Evolutionary conservation across 2,113 vertebrate genomes (phyloP), one percentile per base, ranked within the genome.

Genomic region (Petrocephalus microphthalmus): DNA sequence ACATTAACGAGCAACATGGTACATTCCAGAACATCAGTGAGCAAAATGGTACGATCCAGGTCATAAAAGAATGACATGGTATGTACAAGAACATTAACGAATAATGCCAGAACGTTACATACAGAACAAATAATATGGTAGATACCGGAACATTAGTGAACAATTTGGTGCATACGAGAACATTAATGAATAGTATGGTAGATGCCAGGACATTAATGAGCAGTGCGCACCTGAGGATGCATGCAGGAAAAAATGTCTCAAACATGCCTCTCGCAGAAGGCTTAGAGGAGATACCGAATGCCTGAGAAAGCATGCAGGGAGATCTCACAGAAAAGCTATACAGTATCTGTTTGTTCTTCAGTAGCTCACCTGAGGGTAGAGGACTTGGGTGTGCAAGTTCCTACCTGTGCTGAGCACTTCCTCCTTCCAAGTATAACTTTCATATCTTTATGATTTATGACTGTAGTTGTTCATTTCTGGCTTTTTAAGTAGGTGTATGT

Each of bases 301-400:
- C 47, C n/a, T 78, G 67, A 54, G 25, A 20, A 45, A 53, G 37
- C 87, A 57, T 0, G 52, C 29, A 85, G 5, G 0, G 84, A 37
- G 29, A 85, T 85, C 51, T 56, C 74, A 45, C 60, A 82, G 47
- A 88, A 47, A n/a, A 88, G n/a, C n/a, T n/a, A n/a, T n/a, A 88
- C 71, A 88, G 56, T 82, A 88, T 33, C 20, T 88, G 67, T 54
- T 88, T 81, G 56, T 82, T 56, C 71, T 54, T 33, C 71, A 19
- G 33, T 42, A 81, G 51, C 47, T 42, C 71, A 82, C 71, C 71
- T 22, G 52, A 57, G 52, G 87, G 67, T 15, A 54, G 67, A 20
- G 42, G 71, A 56, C 60, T 82, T 42, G 29, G 29, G 51, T 54
- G 51, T 88, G 0, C 87, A 82, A 82, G 87, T 82, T 82, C 20